A percentile compares a stretch with the other conserved stretches of the same genome.
Evolutionary conservation across 2,888 invertebrate genomes (phyloP).

Genomic region (Apoda limacodes): DNA sequence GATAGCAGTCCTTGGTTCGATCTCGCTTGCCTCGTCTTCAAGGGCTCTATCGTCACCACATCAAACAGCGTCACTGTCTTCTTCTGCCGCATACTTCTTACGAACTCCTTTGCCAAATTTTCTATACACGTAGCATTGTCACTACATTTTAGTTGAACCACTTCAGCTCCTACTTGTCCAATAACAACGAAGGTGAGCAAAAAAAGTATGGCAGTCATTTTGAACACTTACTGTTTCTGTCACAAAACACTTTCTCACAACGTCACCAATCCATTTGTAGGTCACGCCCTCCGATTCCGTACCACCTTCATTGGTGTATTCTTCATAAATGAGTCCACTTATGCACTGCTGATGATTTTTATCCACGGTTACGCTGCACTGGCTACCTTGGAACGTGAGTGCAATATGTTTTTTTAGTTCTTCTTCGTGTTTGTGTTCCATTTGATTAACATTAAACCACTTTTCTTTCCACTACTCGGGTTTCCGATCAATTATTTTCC

Average conservation of each 20-base stretch:
- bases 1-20: constrained; percentile 43
- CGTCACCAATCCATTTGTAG: constrained; percentile 63
- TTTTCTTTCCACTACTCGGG: constrained; percentile 43
- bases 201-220: constrained; percentile 52
- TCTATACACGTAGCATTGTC: constrained; percentile 73
- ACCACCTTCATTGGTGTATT: constrained; percentile 54
- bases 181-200: constrained; percentile 43
- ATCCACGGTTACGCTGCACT: constrained; percentile 59
- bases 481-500: constrained; percentile 35
- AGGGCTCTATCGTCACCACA: constrained; percentile 65
- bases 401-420: constrained; percentile 42
- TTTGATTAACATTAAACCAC: constrained; percentile 35
- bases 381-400: constrained; percentile 35
- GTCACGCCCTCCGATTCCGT: constrained; percentile 36
- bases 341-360: constrained; percentile 56
- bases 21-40: constrained; percentile 46
- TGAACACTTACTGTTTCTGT: constrained; percentile 34
- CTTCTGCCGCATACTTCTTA: constrained; percentile 61
- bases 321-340: constrained; percentile 53
- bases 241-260: constrained; percentile 33
- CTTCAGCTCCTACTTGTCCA: constrained; percentile 35
- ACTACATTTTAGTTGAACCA: constrained; percentile 62
- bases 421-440: constrained; percentile 29
- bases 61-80: constrained; percentile 66
- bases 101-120: constrained; percentile 56